Evolutionary conservation across 1,140 invertebrate species (phyloP), one percentile per base, ranked within the genome.

Genomic region (Zaprionus africanus): DNA sequence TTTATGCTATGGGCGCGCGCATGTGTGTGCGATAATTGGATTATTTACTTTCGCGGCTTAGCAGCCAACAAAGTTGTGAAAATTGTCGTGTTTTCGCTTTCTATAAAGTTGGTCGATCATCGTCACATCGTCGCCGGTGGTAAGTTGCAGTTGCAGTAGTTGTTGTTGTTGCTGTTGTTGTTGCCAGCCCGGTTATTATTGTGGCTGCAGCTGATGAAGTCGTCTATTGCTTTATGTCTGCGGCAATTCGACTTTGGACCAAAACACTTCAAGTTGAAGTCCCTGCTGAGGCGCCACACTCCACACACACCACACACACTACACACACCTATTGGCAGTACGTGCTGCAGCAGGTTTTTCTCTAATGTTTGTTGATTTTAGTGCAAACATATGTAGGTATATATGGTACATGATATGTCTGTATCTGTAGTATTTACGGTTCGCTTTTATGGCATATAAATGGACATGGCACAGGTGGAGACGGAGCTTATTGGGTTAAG

Each of bases 21-120:
- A 61, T 75, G 68, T 88, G 74, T 88, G 84, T 85, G 85, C 81
- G 85, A 85, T 88, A 88, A 88, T 88, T 88, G 85, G 85, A 88
- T 88, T 88, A 88, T 90, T 90, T 90, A 88, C 85, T 88, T 88
- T 88, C 81, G 81, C 81, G 85, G 85, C 85, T 90, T 85, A 88
- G 79, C 85, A 73, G 83, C 77, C 76, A 84, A 68, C 83, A 72
- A 74, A 79, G 71, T 83, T 69, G 80, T 76, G 80, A 87, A 87
- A 87, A 87, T 87, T 88, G 84, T 84, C 85, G 78, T 74, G 81
- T 88, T 88, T 88, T 88, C 84, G 84, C 84, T 88, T 88, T 88
- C 85, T 88, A 88, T 88, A 78, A 69, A 75, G 51, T 70, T 61
- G 72, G 38, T 63, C 72, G 72, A 75, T 75, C 72, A 63, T 70